Conservation (phyloP, 1,140 invertebrate genomes). For the Procambarus virginalis region DNA sequence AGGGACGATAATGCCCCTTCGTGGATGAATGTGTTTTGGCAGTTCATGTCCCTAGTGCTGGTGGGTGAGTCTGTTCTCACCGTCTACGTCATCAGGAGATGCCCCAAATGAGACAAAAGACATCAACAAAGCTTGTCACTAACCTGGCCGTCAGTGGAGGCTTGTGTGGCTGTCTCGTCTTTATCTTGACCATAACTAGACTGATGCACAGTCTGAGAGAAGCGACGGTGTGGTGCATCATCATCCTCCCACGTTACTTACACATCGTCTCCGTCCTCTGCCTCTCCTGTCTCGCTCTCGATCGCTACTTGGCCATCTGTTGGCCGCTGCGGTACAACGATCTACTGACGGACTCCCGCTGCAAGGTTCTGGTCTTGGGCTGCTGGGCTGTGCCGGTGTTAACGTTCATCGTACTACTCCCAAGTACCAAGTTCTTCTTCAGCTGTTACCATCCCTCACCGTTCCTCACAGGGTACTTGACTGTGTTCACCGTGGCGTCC, state of each 20-base stretch:
- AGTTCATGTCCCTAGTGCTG: neutral
- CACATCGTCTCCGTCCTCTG: constrained; percentile 14
- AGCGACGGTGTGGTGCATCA: neutral
- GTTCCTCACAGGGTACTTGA: neutral
- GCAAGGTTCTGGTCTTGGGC: neutral
- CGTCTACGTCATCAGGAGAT: neutral
- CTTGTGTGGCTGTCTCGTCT: neutral
- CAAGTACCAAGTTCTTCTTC: neutral
- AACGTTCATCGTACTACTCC: neutral
- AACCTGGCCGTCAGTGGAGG: constrained; percentile 23
- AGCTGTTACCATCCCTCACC: neutral
- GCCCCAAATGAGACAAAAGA: constrained; percentile 6
- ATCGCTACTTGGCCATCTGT: constrained; percentile 41
- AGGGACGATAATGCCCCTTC: neutral
- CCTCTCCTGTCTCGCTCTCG: constrained; percentile 20
- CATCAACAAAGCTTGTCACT: constrained; percentile 7
- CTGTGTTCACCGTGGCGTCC: neutral
- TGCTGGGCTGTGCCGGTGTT: neutral
- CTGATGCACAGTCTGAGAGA: neutral
- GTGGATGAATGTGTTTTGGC: neutral
- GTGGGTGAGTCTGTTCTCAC: constrained; percentile 8
- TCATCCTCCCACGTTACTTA: neutral
- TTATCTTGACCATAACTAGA: neutral
- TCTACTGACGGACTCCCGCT: constrained; percentile 5
- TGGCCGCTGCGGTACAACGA: constrained; percentile 37